Conservation (phyloP, 1,140 invertebrate genomes). For the Vanessa tameamea region DNA sequence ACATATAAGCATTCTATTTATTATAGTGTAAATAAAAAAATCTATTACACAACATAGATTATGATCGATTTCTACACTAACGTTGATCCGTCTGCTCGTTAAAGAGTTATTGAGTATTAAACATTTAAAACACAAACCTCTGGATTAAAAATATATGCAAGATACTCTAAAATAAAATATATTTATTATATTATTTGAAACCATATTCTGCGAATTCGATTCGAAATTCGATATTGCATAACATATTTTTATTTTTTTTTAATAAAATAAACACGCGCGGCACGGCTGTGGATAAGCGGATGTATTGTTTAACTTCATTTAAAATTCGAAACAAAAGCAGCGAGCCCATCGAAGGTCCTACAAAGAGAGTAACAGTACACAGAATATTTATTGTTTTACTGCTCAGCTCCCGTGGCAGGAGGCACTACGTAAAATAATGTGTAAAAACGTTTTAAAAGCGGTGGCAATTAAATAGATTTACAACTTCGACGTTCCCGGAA, state of each 20-base stretch:
- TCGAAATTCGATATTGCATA: not conserved
- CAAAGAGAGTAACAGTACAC: constrained; percentile 63
- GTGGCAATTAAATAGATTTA: constrained; percentile 75
- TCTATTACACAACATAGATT: too few relatives aligned
- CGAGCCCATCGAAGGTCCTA: constrained; percentile 51
- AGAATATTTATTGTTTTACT: constrained; percentile 73
- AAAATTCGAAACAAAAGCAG: constrained; percentile 64
- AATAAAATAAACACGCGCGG: not conserved
- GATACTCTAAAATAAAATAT: too few relatives aligned
- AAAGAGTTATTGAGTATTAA: too few relatives aligned
- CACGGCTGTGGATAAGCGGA: not conserved
- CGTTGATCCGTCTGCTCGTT: too few relatives aligned
- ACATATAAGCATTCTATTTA: too few relatives aligned
- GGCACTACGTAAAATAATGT: constrained; percentile 65
- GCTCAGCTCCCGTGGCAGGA: constrained; percentile 68
- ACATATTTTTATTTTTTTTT: not conserved
- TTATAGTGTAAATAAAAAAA: too few relatives aligned
- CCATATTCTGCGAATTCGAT: not conserved
- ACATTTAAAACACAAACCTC: too few relatives aligned
- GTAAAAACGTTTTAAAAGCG: constrained; percentile 55
- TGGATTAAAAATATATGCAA: too few relatives aligned
- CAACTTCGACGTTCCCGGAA: constrained; percentile 65
- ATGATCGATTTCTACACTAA: too few relatives aligned
- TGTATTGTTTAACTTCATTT: constrained; percentile 60
- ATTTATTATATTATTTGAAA: not conserved